Percentiles rank a stretch among this genome's conserved stretches.
Evolutionary conservation across 2,113 vertebrate species (phyloP).

Genomic region (Peromyscus leucopus): DNA sequence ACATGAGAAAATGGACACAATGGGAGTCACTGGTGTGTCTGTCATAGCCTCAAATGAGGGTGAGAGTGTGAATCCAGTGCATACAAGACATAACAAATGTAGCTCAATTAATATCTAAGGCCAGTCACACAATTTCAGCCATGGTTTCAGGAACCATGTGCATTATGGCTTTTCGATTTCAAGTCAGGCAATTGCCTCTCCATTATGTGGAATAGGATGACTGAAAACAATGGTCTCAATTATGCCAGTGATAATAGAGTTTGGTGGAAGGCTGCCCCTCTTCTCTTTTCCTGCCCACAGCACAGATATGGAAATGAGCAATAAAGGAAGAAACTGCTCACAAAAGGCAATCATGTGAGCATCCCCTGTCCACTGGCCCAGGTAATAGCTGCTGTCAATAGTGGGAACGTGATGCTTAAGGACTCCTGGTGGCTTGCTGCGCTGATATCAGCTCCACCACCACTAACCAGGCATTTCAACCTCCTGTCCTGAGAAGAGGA

Average conservation of each 20-base stretch:
- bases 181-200: slow-evolving; percentile 49
- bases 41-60: not conserved
- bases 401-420: not conserved
- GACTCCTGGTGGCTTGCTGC: not conserved
- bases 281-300: slow-evolving; percentile 43
- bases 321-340: slow-evolving; percentile 11
- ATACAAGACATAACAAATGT: not conserved
- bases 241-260: slow-evolving; percentile 41
- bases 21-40: slow-evolving; percentile 35
- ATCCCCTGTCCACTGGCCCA: not conserved
- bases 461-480: not conserved
- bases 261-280: slow-evolving; percentile 48
- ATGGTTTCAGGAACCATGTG: slow-evolving; percentile 33
- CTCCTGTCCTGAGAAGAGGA: not conserved
- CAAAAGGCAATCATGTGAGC: slow-evolving; percentile 45
- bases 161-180: slow-evolving; percentile 46
- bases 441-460: not conserved
- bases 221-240: slow-evolving; percentile 60
- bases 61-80: not conserved
- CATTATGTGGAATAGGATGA: slow-evolving; percentile 43
- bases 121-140: slow-evolving; percentile 19
- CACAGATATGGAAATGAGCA: slow-evolving; percentile 65
- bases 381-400: slow-evolving; percentile 25
- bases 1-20: slow-evolving; percentile 50
- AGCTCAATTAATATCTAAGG: slow-evolving; percentile 40